A percentile compares a stretch with the other conserved stretches of the same genome.
phyloP scores from a whole-genome alignment of 2,888 invertebrate genomes.

The Penaeus monodon region DNA sequence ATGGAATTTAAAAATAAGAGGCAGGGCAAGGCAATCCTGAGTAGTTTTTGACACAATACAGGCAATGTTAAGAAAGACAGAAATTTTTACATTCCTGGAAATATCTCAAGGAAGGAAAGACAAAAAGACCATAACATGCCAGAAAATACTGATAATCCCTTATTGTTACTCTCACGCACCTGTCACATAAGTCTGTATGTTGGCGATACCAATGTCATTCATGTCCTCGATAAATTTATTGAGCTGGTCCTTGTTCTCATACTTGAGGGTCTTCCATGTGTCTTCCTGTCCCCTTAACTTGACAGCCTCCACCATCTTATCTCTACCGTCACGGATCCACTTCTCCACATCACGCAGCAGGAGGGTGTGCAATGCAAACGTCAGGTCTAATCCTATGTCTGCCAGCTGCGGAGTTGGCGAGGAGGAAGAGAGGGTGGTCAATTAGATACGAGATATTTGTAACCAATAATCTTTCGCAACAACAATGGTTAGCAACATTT shows the following conservation, averaged over 20 bases:
- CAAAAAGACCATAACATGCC: not conserved
- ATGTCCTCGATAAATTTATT: constrained; percentile 80
- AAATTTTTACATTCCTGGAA: too few relatives aligned
- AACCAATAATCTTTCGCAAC: too few relatives aligned
- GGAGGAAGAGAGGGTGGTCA: not conserved
- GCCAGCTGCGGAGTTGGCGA: constrained; percentile 75
- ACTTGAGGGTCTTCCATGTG: constrained; percentile 84
- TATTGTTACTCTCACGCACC: constrained; percentile 68
- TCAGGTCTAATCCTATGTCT: constrained; percentile 85
- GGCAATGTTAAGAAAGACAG: too few relatives aligned
- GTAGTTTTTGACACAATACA: too few relatives aligned
- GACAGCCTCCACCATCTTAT: constrained; percentile 85
- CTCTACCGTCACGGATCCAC: constrained; percentile 82
- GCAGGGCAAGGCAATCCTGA: not conserved
- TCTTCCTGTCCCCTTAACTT: constrained; percentile 83
- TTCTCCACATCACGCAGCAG: constrained; percentile 82
- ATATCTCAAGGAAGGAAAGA: not conserved
- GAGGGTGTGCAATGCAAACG: constrained; percentile 90
- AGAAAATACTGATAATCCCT: too few relatives aligned
- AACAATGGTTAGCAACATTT: too few relatives aligned
- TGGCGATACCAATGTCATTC: constrained; percentile 77
- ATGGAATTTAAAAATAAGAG: not conserved
- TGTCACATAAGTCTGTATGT: constrained; percentile 77
- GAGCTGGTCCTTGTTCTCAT: constrained; percentile 77
- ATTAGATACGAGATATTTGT: not conserved